Percentiles rank a stretch among this genome's conserved stretches.
These are phyloP conservation scores for Arothron firmamentum DNA, from an alignment of 2,113 vertebrate species.

Conservation along the genomic window DNA sequence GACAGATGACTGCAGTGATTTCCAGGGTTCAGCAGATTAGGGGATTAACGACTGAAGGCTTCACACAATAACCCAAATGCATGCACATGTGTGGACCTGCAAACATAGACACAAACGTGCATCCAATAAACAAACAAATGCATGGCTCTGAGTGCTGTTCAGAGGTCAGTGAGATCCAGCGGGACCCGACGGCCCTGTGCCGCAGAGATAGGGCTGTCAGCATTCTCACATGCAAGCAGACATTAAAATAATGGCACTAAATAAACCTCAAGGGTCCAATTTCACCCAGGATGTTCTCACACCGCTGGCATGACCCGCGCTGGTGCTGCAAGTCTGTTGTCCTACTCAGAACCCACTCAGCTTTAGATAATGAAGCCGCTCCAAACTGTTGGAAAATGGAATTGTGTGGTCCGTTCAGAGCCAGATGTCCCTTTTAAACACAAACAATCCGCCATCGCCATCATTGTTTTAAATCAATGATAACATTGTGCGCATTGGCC, in stretches of 20 bases:
- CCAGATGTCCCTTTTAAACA: constrained; percentile 50
- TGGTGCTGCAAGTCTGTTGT: constrained; percentile 48
- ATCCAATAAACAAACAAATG: constrained; percentile 31
- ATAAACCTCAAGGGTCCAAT: constrained; percentile 56
- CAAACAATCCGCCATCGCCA: constrained; percentile 34
- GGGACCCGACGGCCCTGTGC: constrained; percentile 22
- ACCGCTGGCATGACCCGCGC: constrained; percentile 40
- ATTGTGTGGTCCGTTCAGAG: constrained; percentile 32
- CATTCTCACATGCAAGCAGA: constrained; percentile 35
- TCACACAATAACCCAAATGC: constrained; percentile 73
- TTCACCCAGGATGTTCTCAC: constrained; percentile 55
- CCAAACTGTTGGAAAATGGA: constrained; percentile 26
- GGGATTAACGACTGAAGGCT: constrained; percentile 70
- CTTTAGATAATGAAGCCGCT: constrained; percentile 58
- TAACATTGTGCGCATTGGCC: constrained; percentile 36
- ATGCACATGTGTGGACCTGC: constrained; percentile 23
- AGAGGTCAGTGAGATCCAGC: constrained; percentile 26
- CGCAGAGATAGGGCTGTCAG: constrained; percentile 8
- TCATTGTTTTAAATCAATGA: constrained; percentile 46
- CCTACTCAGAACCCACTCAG: constrained; percentile 48
- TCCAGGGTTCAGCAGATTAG: constrained; percentile 77
- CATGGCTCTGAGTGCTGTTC: constrained; percentile 1
- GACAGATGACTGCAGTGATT: constrained; percentile 75
- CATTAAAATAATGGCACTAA: constrained; percentile 45
- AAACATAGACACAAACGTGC: constrained; percentile 8